A percentile compares a stretch with the other conserved stretches of the same genome.
Conservation (phyloP, 2,888 invertebrate species). For the Hoplodrina blanda region DNA sequence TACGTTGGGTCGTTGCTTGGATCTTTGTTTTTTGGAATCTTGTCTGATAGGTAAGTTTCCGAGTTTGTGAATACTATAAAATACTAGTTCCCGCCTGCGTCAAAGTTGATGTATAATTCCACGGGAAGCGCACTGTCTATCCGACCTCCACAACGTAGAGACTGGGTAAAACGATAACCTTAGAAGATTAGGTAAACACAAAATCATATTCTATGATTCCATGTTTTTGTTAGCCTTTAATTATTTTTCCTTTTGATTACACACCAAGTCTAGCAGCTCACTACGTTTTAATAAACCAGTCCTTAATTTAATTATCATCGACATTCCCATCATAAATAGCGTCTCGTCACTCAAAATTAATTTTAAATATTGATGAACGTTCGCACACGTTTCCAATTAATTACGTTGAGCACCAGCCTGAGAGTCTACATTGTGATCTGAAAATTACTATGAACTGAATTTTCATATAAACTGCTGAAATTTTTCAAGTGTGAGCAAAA, state of each 20-base stretch:
- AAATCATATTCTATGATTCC: no score
- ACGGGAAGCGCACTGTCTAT: no score
- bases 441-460: constrained; percentile 33
- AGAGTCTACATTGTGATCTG: constrained; percentile 46
- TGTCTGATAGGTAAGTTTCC: constrained; percentile 79
- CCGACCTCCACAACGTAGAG: no score
- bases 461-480: neutral
- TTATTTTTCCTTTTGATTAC: neutral
- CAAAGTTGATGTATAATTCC: no score
- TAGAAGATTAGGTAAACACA: no score
- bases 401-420: constrained; percentile 39
- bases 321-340: constrained; percentile 24
- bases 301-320: constrained; percentile 33
- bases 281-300: constrained; percentile 4
- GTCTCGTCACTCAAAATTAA: constrained; percentile 36
- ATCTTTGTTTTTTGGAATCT: constrained; percentile 76
- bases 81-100: no score
- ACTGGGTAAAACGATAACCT: no score
- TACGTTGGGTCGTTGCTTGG: constrained; percentile 80
- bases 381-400: constrained; percentile 48
- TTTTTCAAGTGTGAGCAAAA: constrained; percentile 1
- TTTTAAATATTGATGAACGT: constrained; percentile 50
- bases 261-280: neutral
- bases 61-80: no score
- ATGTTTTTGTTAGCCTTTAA: neutral